Evolutionary conservation across 2,888 invertebrate genomes (phyloP), one percentile per base, ranked within the genome.

Genomic region (Xestia rhomboidea): DNA sequence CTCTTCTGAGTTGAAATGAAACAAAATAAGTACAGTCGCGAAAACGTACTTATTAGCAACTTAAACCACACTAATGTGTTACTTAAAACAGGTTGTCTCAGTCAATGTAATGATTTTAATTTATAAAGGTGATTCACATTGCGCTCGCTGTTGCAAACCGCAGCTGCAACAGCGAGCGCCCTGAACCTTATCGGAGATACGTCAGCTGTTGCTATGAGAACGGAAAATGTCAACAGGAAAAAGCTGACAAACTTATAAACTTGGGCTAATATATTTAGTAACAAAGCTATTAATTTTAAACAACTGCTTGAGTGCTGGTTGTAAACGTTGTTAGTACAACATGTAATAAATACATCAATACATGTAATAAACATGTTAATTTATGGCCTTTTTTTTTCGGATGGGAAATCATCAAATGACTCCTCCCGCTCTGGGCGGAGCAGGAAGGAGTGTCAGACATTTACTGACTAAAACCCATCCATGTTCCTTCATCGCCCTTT

Each of bases 91-190:
- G 8, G n/a, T 30, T 51, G 34, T 34, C 15, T 44, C 34, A 6
- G 6, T 34, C 27, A 44, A 70, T 15, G 38, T n/a, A 64, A 54
- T 66, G 64, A 73, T 73, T 73, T n/a, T 63, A 24, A 24, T 15
- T n/a, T 11, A 11, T 46, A 49, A 66, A 34, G 60, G 18, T 70
- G 21, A 3, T 68, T 73, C 68, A 84, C 63, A 82, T 38, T 38
- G 34, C n/a, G 24, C 3, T 46, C 13, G 18, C 0, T 8, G 34
- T 21, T 51, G 64, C 66, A n/a, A n/a, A n/a, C n/a, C n/a, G n/a
- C n/a, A n/a, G n/a, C n/a, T n/a, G n/a, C n/a, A n/a, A n/a, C n/a
- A n/a, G n/a, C n/a, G n/a, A n/a, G n/a, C n/a, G n/a, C n/a, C n/a
- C n/a, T n/a, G 11, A n/a, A 54, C 0, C 6, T 41, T 8, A 54